phyloP scores from a whole-genome alignment of 2,888 invertebrate species.

The Dusona sp. region DNA sequence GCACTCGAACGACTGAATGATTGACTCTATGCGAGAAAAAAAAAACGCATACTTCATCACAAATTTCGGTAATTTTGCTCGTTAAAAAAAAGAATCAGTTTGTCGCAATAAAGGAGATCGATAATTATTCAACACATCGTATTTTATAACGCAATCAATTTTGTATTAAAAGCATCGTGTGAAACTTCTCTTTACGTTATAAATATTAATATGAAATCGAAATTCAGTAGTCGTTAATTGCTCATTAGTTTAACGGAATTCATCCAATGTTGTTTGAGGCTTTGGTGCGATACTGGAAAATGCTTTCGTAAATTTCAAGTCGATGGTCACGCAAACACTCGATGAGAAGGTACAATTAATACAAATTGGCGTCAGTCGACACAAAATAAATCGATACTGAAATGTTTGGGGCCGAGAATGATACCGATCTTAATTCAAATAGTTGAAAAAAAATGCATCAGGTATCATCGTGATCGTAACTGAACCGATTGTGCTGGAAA shows the following conservation, averaged over 20 bases:
- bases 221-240: not conserved
- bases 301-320: slow-evolving; percentile 1
- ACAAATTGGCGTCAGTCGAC: slow-evolving; percentile 4
- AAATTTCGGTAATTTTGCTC: not conserved
- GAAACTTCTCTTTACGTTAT: not conserved
- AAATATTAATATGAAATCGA: not conserved
- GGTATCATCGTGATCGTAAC: slow-evolving; percentile 55
- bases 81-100: not conserved
- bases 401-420: slow-evolving; percentile 5
- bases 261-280: not conserved
- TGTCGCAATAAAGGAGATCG: not conserved
- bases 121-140: too few species aligned
- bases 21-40: not conserved
- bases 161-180: not conserved
- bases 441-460: slow-evolving; percentile 39
- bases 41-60: not conserved
- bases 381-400: slow-evolving; percentile 32
- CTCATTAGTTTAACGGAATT: not conserved
- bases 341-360: not conserved
- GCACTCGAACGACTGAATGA: not conserved
- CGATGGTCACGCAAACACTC: slow-evolving; percentile 12
- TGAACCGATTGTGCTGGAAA: slow-evolving; percentile 36
- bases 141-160: too few species aligned
- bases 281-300: not conserved
- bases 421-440: slow-evolving; percentile 41